Evolutionary conservation across 2,888 invertebrate genomes (phyloP).

Genomic region (Entomobrya multifasciata): DNA sequence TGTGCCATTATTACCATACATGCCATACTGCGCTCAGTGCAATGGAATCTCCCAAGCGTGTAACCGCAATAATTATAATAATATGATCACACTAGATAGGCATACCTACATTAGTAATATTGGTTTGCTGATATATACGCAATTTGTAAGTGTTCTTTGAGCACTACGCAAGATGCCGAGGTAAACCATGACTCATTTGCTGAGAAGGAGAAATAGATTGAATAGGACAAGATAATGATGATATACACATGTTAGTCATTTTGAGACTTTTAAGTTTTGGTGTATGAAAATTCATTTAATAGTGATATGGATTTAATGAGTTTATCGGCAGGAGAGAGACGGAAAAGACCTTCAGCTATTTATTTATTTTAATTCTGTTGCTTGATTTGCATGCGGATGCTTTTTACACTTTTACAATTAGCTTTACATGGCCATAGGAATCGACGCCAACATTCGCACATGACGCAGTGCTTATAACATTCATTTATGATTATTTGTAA

Average conservation of each 20-base stretch:
- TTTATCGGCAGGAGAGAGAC: constrained; percentile 56
- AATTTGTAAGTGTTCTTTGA: constrained; percentile 24
- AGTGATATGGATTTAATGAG: constrained; percentile 64
- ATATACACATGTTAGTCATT: not conserved
- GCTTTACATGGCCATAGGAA: constrained; percentile 48
- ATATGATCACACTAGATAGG: constrained; percentile 55
- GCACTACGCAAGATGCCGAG: constrained; percentile 13
- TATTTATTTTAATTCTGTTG: constrained; percentile 64
- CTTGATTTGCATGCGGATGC: constrained; percentile 66
- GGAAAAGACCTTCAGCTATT: constrained; percentile 64
- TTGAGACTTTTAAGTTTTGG: constrained; percentile 6
- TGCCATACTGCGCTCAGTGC: not conserved
- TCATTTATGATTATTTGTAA: not conserved
- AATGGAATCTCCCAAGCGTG: constrained; percentile 55
- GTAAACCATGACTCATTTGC: constrained; percentile 26
- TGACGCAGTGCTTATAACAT: not conserved
- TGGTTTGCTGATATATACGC: constrained; percentile 4
- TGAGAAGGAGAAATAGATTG: constrained; percentile 8
- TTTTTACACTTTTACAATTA: constrained; percentile 44
- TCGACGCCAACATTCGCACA: constrained; percentile 39
- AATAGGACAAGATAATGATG: constrained; percentile 23
- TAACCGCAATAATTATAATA: constrained; percentile 60
- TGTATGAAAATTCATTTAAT: constrained; percentile 45
- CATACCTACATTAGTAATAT: constrained; percentile 19
- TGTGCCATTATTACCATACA: not conserved